Evolutionary conservation across 2,113 vertebrate species (phyloP), one percentile per base, ranked within the genome.

Genomic region (Festucalex cinctus): DNA sequence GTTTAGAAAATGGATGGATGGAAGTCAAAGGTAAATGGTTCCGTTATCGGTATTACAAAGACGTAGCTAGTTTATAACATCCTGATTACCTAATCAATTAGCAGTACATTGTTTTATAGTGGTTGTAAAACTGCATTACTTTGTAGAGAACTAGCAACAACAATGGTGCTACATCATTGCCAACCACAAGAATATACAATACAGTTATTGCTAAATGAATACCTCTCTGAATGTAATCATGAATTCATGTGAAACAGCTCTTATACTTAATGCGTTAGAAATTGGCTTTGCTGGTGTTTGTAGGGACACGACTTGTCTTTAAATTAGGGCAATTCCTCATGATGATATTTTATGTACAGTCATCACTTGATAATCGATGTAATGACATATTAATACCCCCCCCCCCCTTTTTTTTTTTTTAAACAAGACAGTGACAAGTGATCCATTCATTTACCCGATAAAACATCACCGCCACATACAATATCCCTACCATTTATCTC

Each of bases 401-500:
- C n/a, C n/a, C n/a, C n/a, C n/a, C n/a, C n/a, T n/a, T n/a, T n/a
- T 35, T 35, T 58, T 59, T 46, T 46, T 44, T 17, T 17, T 14
- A 19, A 35, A 28, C 56, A 35, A 9, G 46, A 48, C 28, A 19
- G 56, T 58, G 56, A 62, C 37, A 62, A 62, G 39, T 43, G 24
- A 62, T 43, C 39, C 39, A 9, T 62, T 43, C 12, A 62, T 41
- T 43, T 6, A 62, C 9, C 14, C 13, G 24, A 22, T 26, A 43
- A 43, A 19, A 19, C 32, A 46, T 22, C 9, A 19, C 24, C 16
- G 37, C 22, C 59, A 62, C n/a, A 20, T 49, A 35, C 22, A 22
- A 14, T 74, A 49, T n/a, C 44, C 17, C 46, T 14, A 35, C 22
- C 66, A 49, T 35, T 41, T 44, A 68, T 70, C 61, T 54, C 54